phyloP scores from a whole-genome alignment of 1,140 invertebrate genomes.

The Campoletis sonorensis region DNA sequence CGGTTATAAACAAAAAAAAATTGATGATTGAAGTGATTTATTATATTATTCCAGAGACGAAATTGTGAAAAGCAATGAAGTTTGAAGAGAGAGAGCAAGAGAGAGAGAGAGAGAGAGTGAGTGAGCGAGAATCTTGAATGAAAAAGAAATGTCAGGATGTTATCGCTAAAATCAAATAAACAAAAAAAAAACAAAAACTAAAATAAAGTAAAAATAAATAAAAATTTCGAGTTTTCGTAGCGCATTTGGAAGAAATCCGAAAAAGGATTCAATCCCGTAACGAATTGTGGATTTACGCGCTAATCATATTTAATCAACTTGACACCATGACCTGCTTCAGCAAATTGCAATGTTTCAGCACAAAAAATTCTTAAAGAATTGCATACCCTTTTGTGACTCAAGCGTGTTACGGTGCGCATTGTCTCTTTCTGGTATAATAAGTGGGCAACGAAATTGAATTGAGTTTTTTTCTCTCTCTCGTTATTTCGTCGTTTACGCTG shows the following conservation, averaged over 20 bases:
- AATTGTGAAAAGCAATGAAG: no score
- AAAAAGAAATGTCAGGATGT: no score
- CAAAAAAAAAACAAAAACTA: no score
- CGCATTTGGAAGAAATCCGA: neutral
- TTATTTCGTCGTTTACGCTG: neutral
- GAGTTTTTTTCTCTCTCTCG: neutral
- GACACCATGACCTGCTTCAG: constrained; percentile 38
- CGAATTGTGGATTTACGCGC: constrained; percentile 21
- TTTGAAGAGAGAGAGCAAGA: no score
- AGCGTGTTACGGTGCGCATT: constrained; percentile 15
- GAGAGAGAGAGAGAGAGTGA: no score
- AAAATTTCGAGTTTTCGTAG: neutral
- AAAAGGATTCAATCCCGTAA: neutral
- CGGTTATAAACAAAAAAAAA: no score
- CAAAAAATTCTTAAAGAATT: constrained; percentile 26
- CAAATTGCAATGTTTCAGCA: constrained; percentile 17
- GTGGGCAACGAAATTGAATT: neutral
- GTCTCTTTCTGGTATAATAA: constrained; percentile 27
- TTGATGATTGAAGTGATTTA: neutral
- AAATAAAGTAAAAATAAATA: neutral
- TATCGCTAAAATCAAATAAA: no score
- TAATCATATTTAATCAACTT: constrained; percentile 43
- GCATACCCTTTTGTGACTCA: constrained; percentile 11
- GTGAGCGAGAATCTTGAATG: no score
- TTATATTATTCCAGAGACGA: neutral